phyloP scores from a whole-genome alignment of 2,113 vertebrate species.

The Heterocephalus glaber region DNA sequence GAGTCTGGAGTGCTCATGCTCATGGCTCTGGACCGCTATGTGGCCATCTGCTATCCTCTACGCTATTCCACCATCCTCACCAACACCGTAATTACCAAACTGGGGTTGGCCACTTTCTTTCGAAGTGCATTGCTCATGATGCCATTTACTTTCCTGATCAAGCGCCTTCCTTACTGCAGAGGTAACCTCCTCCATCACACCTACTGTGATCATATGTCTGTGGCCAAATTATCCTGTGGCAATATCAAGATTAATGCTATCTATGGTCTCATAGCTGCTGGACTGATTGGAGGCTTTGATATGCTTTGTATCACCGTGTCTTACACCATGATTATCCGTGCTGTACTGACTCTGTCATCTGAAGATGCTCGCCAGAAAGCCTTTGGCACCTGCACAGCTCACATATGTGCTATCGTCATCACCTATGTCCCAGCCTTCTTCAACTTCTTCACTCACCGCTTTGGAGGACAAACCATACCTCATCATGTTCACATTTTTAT shows the following conservation, averaged over 20 bases:
- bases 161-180: slow-evolving; percentile 39
- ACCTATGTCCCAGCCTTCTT: slow-evolving; percentile 75
- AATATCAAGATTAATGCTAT: slow-evolving; percentile 55
- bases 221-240: slow-evolving; percentile 70
- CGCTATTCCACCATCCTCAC: slow-evolving; percentile 63
- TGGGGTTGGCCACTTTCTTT: background rate
- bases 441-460: slow-evolving; percentile 77
- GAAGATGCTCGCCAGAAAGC: slow-evolving; percentile 61
- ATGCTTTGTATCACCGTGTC: slow-evolving; percentile 41
- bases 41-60: slow-evolving; percentile 60
- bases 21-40: background rate
- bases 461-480: slow-evolving; percentile 57
- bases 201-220: slow-evolving; percentile 71
- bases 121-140: background rate
- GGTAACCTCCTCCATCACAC: slow-evolving; percentile 56
- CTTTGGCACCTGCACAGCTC: slow-evolving; percentile 72
- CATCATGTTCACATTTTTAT: slow-evolving; percentile 70
- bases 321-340: slow-evolving; percentile 63
- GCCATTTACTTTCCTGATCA: slow-evolving; percentile 66
- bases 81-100: background rate
- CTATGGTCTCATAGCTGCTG: slow-evolving; percentile 61
- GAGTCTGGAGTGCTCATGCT: slow-evolving; percentile 53
- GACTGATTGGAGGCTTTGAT: slow-evolving; percentile 48
- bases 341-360: slow-evolving; percentile 47
- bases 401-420: slow-evolving; percentile 69